Evolutionary conservation across 2,113 vertebrate species (phyloP), one percentile per base, ranked within the genome.

Genomic region (Pterocles gutturalis): DNA sequence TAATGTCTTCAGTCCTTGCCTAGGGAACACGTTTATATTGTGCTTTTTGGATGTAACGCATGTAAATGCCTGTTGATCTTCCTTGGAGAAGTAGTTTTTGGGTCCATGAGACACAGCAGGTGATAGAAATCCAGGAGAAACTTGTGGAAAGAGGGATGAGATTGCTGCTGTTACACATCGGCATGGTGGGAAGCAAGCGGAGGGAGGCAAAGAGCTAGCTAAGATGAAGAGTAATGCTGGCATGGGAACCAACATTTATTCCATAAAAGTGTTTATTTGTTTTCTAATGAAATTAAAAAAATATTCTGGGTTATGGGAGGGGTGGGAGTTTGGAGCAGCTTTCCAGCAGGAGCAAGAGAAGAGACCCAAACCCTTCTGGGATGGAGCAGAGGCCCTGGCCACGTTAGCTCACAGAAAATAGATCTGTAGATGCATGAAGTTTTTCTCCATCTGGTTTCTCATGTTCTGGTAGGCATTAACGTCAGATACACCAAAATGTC

Each of bases 171-270:
- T 72, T 86, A 20, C 46, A 24, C 22, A 24, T 62, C 0, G 0
- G 25, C 57, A 43, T 0, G 2, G 34, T 36, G 45, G n/a, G 43
- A 29, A 72, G 46, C 20, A 77, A 61, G 14, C 0, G 1, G 22
- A 51, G 33, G 24, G 34, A 58, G 33, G 38, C 17, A 9, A 67
- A 53, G 25, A 64, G 15, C 31, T n/a, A 28, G 45, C 66, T 53
- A 33, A 70, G 41, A 33, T 51, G 33, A 89, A 55, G 53, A 12
- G 10, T 34, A 51, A 7, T 58, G 48, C 13, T 87, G 54, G 16
- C 48, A 78, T 64, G 28, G 22, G 60, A 89, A 41, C 13, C 48
- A 72, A 21, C 8, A 33, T 67, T 51, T 86, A 17, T 57, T 82
- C 43, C 5, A 25, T 71, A 54, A 61, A 28, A 34, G 24, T 62